Evolutionary conservation across 1,140 invertebrate species (phyloP), one percentile per base, ranked within the genome.

Genomic region (Macrostomum lignano): DNA sequence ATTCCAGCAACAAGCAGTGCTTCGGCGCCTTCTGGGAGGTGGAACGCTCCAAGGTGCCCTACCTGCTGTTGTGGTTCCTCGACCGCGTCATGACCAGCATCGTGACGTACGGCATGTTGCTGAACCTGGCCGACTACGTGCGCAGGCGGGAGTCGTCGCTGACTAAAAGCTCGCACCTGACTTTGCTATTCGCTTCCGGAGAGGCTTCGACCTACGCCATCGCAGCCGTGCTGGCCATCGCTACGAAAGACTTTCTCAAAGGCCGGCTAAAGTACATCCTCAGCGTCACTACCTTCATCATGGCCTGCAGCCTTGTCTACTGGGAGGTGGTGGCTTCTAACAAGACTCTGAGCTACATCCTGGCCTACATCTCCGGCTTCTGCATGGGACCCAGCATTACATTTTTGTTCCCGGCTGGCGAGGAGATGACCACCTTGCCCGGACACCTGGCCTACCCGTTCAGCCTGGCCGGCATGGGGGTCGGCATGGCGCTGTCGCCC

Each of bases 321-420:
- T 33, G 32, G 32, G 32, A 33, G 19, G 24, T 22, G 9, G 3
- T 21, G 15, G 9, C n/a, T 5, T n/a, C 6, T n/a, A 4, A 4
- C 17, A 24, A 33, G 15, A 10, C 19, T 3, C 19, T 33, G 5
- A 22, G 10, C 13, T 15, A 22, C 19, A 7, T 33, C 20, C 32
- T 33, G 9, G 17, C 23, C 20, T 33, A 25, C 19, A n/a, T 3
- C 3, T 21, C 32, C 2, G 32, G 32, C 10, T 33, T 33, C 20
- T 22, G 11, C 26, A 22, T 33, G 14, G 32, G 32, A 3, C 32
- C 32, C 5, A 19, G 13, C 5, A 33, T 33, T 5, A 33, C 32
- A 9, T 33, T 33, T 33, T 15, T 33, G 17, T 33, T 33, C 20
- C 32, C 32, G 26, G 32, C 32, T 31, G 20, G 32, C 14, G 32